Conservation (phyloP, 2,797 vertebrate genomes). For the Phrynocephalus vlangalii region DNA sequence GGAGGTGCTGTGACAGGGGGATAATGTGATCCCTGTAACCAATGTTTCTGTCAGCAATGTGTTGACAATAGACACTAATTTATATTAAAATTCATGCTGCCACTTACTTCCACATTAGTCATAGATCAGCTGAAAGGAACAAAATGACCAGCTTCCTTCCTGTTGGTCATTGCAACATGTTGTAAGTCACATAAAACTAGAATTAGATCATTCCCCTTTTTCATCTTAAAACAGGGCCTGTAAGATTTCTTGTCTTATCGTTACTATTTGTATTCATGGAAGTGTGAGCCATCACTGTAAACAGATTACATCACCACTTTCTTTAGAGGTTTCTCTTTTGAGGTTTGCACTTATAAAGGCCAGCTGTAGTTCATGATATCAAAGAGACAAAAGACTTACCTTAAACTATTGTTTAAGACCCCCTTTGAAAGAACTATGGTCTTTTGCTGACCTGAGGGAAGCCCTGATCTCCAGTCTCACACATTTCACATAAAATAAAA, state of each 20-base stretch:
- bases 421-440: background rate
- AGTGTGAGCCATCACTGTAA: slow-evolving; percentile 18
- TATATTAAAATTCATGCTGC: background rate
- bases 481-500: background rate
- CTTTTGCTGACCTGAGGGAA: background rate
- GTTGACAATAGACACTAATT: background rate
- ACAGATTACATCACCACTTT: slow-evolving; percentile 20
- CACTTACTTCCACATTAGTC: slow-evolving; percentile 16
- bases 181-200: background rate
- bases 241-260: background rate
- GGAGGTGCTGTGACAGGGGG: too few relatives aligned
- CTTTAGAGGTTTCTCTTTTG: background rate
- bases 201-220: background rate
- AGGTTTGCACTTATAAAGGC: slow-evolving; percentile 1
- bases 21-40: too few relatives aligned
- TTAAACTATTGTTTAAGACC: background rate
- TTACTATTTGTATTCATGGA: slow-evolving; percentile 36
- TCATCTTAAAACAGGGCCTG: background rate
- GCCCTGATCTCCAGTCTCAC: background rate
- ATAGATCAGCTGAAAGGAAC: slow-evolving; percentile 8
- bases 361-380: background rate
- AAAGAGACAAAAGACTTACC: background rate
- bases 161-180: background rate
- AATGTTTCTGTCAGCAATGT: background rate
- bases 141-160: slow-evolving; percentile 23